Base-by-base conservation (phyloP, 1,140 invertebrate species). In the Lasioglossum albipes region DNA sequence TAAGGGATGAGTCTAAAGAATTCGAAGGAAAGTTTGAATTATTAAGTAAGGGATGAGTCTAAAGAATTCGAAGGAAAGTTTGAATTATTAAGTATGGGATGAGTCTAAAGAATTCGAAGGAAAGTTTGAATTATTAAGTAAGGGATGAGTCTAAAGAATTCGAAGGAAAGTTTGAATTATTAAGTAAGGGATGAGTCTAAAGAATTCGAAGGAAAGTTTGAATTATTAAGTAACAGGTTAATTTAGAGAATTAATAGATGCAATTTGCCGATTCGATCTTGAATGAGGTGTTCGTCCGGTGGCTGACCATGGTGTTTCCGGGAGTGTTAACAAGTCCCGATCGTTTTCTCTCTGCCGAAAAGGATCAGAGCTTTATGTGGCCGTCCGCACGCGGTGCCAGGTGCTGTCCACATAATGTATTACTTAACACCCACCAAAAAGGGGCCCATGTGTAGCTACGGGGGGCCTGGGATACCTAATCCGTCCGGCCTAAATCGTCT, bases 371-470 rank as follows among this genome's bases (percentile, higher is more conserved):
- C 85, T 89, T 87, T 87, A 87, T 88, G 72, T 61, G 75, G 81
- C 84, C 76, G 75, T 88, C 84, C 83, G 81, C 84, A 75, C 84
- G 81, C 74, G 49, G 79, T 87, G 81, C 90, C 90, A 91, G 90
- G 89, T 91, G 90, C 90, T 91, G 75, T 78, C 83, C 81, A 61
- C 81, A 88, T 91, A 90, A 91, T 90, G 85, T 91, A 91, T 91
- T 91, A 91, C 89, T 91, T 91, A 91, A 91, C 89, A 90, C 89
- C 88, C 86, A 86, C 89, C 84, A 75, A 87, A 90, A 91, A 87
- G 84, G 79, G 79, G 79, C 78, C 85, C 86, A 82, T 59, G 70
- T 82, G 78, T 69, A 79, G 66, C 89, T 82, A 84, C 89, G 84
- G 89, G 89, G 88, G 88, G 85, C 72, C 66, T 22, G 36, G 67